Evolutionary conservation across 2,113 vertebrate genomes (phyloP), one percentile per base, ranked within the genome.

Genomic region (Passer domesticus): DNA sequence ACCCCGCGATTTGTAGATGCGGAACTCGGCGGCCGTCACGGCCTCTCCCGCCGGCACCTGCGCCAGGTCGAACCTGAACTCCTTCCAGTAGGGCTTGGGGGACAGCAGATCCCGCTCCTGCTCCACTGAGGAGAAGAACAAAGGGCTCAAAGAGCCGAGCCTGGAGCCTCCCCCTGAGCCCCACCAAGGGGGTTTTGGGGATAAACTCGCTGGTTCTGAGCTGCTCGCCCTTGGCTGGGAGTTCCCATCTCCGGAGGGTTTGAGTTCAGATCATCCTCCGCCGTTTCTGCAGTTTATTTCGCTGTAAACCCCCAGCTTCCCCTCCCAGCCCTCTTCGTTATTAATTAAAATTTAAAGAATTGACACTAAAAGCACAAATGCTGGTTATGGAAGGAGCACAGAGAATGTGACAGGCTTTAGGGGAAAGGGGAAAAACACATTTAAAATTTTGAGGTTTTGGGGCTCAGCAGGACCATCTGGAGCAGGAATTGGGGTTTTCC

Each of bases 1-100:
- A 2, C 98, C 99, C 64, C 98, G 97, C 1, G 97, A 98, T 97
- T 99, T 99, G 92, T 99, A 99, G 94, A 99, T 99, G 22, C 99
- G 98, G 75, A 99, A 99, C 96, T 99, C 99, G 0, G 99, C 99
- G 0, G 99, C 99, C 0, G 98, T 99, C 92, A 99, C 98, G 0
- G 97, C 97, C 96, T 99, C 99, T 0, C 98, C 99, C 6, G 97
- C 96, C 2, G 99, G 99, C 80, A 99, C 98, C 35, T 99, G 99
- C 0, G 98, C 98, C 97, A 99, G 97, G 96, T 99, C 99, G 22
- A 99, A 99, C 8, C 97, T 97, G 87, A 99, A 99, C 98, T 99
- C 99, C 96, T 99, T 99, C 99, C 99, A 99, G 96, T 99, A 99
- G 0, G 99, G 99, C 56, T 98, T 98, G 3, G 98, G 98, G 4